Base-by-base conservation (phyloP, 2,888 invertebrate genomes). In the Hydriomena furcata region DNA sequence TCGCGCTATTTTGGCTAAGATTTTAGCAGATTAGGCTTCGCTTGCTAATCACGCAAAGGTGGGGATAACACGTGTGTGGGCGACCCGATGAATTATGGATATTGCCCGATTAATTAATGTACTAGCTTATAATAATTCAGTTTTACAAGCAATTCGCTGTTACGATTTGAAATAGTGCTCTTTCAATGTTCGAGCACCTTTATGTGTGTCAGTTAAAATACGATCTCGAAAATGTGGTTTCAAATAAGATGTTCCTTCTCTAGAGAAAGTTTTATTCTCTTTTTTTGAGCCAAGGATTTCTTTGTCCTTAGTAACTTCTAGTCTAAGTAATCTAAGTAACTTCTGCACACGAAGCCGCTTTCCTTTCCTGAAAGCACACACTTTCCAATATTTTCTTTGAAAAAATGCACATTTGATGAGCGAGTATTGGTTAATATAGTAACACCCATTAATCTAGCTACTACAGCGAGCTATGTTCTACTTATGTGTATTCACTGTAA, bases 1-100 rank as follows among this genome's bases (percentile, higher is more conserved):
- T 90, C 87, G 88, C 89, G 89, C 89, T 89, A 90, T 88, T 90
- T 89, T 84, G 87, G 87, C 87, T 84, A 87, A 87, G 81, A 87
- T 85, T 79, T 85, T 84, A 81, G 81, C 86, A 79, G 82, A 86
- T 86, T 87, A 86, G 85, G 79, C 86, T 84, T 78, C 80, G 78
- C 79, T 72, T 84, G 82, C 85, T 86, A 85, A 88, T 79, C 75
- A 73, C 45, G 51, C 38, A 78, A 41, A 73, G 70, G 79, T 73
- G 81, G 77, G 77, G 76, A 78, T 79, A 71, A 65, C 74, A 76
- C 70, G 77, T 73, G 83, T 81, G 85, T 84, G 83, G 85, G 84
- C 81, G 82, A 76, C 55, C 63, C 67, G 68, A 75, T 81, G 74
- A 77, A 80, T 79, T 76, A 78, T 74, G 60, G 65, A 71, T 74